Percentiles rank a stretch among this genome's conserved stretches.
phyloP scores from a whole-genome alignment of 2,797 vertebrate genomes.

The Sus cebifrons region DNA sequence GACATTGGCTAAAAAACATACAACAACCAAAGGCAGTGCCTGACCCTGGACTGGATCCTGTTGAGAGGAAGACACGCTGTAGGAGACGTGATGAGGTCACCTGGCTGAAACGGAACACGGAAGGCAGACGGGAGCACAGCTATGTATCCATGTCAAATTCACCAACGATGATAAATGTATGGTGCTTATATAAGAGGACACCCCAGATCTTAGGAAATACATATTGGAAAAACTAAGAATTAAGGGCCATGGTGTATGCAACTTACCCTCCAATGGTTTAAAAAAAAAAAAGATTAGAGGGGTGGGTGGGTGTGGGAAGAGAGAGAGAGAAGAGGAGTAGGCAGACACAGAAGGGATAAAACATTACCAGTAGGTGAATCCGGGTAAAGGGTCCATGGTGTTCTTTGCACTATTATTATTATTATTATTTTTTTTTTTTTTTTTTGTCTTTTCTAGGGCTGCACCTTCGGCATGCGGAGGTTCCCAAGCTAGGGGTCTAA shows the following conservation, averaged over 20 bases:
- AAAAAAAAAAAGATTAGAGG: neutral
- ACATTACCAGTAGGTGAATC: neutral
- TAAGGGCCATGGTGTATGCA: neutral
- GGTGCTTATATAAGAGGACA: neutral
- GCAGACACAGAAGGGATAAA: neutral
- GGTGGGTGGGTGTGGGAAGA: accelerated
- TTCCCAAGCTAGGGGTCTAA: too few species aligned
- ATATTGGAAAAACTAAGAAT: neutral
- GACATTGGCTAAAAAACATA: neutral
- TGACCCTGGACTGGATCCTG: neutral
- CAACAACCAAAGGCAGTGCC: neutral
- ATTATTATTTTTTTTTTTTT: too few species aligned
- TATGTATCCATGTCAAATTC: neutral
- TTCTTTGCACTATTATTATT: neutral
- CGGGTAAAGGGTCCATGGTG: neutral
- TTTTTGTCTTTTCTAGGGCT: too few species aligned
- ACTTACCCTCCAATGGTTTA: neutral
- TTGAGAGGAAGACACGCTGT: too few species aligned
- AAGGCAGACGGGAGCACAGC: too few species aligned
- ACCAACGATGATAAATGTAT: neutral
- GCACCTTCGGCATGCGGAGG: too few species aligned
- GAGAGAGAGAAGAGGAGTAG: neutral
- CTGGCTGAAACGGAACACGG: neutral
- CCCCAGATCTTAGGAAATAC: neutral
- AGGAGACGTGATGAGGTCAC: neutral